Base-by-base conservation (phyloP, 1,140 invertebrate genomes). In the Xylocopa sonorina region DNA sequence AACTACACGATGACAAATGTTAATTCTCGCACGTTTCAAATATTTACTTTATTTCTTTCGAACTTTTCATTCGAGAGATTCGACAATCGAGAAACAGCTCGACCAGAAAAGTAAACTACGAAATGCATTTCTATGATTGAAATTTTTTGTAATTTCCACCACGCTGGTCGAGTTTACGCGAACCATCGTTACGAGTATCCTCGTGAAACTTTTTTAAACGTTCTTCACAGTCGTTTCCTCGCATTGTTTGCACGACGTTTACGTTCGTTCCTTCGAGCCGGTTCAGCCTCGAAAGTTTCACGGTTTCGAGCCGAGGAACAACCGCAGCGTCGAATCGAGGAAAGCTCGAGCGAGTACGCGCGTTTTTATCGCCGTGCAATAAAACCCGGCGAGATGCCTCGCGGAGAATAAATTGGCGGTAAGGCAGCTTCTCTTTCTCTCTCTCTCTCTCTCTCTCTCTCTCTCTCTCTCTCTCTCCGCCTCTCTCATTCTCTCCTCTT, bases 331-430 rank as follows among this genome's bases (percentile, higher is more conserved):
- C 46, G 62, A 77, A 77, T 69, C 74, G 16, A 32, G 21, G 21
- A n/a, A 27, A 63, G 50, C 50, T 55, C 58, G 34, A 55, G 21
- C 48, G 14, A 14, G 12, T n/a, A 2, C 58, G 29, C 46, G 63
- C 32, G 57, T 34, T 78, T 62, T 81, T 78, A 81, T 62, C 48
- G 60, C 14, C 34, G 32, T 18, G 74, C 51, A 41, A 66, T 72
- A 72, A 81, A 78, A 75, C 50, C 64, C 51, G 43, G 1, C 16
- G 24, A 66, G 66, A 50, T 38, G 58, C 32, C 51, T 64, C 43
- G 66, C 16, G 16, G 32, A 32, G 69, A 81, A 81, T 78, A 78
- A 81, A 81, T 77, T 76, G 80, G 27, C 67, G 60, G 29, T 50
- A 38, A 34, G 29, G 55, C 46, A 50, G 29, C 29, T n/a, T 55